phyloP scores from a whole-genome alignment of 1,140 invertebrate species.

The Tetramorium parvispinum region DNA sequence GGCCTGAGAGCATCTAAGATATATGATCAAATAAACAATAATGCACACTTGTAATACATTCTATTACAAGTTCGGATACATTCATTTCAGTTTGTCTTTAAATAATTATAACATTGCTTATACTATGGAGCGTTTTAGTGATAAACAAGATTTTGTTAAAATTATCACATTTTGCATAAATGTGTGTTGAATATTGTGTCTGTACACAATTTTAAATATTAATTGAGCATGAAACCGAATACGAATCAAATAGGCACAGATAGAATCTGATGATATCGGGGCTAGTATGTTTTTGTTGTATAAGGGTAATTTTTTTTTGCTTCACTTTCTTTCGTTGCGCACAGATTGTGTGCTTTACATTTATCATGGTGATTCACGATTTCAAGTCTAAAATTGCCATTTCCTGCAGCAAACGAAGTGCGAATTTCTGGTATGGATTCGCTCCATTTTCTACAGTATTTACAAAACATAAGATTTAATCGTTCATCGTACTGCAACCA shows the following conservation, averaged over 20 bases:
- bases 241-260: neutral
- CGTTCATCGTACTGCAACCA: slow-evolving; percentile 90
- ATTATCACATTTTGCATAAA: neutral
- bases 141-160: neutral
- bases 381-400: slow-evolving; percentile 90
- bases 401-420: slow-evolving; percentile 91
- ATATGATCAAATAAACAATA: neutral
- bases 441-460: slow-evolving; percentile 90
- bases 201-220: slow-evolving; percentile 17
- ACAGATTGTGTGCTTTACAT: slow-evolving; percentile 91
- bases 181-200: neutral
- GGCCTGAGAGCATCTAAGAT: neutral
- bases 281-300: slow-evolving; percentile 54
- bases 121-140: neutral
- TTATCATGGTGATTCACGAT: slow-evolving; percentile 92
- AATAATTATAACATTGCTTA: neutral
- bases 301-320: slow-evolving; percentile 51
- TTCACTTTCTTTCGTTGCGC: slow-evolving; percentile 85
- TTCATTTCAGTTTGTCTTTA: neutral
- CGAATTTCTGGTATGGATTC: slow-evolving; percentile 89
- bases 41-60: neutral
- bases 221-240: slow-evolving; percentile 44
- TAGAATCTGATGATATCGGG: neutral
- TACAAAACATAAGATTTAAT: slow-evolving; percentile 90
- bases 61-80: neutral